These are phyloP conservation scores for Coelopa frigida DNA, from an alignment of 1,140 invertebrate species.

Conservation along the genomic window DNA sequence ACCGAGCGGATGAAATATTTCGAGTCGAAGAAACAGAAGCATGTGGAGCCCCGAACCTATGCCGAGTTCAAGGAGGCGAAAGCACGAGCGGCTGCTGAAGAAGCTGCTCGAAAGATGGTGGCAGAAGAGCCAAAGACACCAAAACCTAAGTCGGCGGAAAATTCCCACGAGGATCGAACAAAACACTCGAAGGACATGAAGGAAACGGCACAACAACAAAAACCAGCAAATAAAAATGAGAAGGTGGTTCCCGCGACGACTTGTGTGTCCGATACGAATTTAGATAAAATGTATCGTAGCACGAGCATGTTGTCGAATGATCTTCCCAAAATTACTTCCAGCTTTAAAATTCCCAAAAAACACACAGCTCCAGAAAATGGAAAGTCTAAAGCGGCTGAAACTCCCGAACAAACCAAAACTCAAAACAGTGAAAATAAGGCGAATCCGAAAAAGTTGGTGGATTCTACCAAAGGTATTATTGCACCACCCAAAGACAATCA, in stretches of 20 bases:
- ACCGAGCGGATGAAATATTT: constrained; percentile 14
- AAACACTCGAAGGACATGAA: not conserved
- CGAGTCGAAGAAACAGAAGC: constrained; percentile 13
- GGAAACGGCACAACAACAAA: not conserved
- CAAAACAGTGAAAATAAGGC: not conserved
- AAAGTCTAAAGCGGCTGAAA: not conserved
- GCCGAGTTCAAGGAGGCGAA: constrained; percentile 25
- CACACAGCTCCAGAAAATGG: not conserved
- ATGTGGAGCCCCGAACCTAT: constrained; percentile 20
- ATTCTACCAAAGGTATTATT: no score
- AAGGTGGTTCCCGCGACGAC: no score
- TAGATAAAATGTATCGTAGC: constrained; percentile 16
- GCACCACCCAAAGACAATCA: no score
- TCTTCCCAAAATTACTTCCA: constrained; percentile 6
- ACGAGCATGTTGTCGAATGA: constrained; percentile 3
- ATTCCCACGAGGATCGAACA: not conserved
- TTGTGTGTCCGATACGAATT: no score
- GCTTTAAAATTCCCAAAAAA: constrained; percentile 20
- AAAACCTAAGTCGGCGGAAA: not conserved
- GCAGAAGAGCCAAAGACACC: constrained; percentile 1
- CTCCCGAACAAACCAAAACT: no score
- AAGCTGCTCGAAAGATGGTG: constrained; percentile 11
- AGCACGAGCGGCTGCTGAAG: constrained; percentile 15
- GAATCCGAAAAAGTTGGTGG: no score
- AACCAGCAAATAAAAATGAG: no score